Conservation (phyloP, 2,113 vertebrate species). For the Pyrgilauda ruficollis region DNA sequence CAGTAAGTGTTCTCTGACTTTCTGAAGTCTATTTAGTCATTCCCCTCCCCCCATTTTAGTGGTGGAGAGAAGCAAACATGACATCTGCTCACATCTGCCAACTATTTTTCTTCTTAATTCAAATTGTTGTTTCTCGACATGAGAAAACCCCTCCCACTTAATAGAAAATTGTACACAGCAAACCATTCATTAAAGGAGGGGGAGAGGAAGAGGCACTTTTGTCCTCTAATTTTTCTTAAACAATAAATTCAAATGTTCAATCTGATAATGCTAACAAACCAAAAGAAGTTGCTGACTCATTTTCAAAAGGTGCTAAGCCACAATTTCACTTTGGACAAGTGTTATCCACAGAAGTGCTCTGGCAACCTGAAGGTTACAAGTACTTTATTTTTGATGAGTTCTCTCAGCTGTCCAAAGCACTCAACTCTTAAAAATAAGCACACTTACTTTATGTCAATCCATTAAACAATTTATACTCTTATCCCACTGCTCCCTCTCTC, state of each 20-base stretch:
- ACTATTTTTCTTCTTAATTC: neutral
- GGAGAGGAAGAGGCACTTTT: neutral
- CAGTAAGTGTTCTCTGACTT: neutral
- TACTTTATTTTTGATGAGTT: neutral
- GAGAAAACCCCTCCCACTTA: constrained; percentile 1
- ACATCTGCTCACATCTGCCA: constrained; percentile 32
- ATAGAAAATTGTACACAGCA: neutral
- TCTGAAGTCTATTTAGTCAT: neutral
- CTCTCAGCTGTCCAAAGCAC: neutral
- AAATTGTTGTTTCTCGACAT: neutral
- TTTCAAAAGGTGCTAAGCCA: constrained; percentile 35
- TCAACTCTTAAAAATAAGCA: neutral
- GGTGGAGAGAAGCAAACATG: neutral
- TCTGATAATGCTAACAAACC: neutral
- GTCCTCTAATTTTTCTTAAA: neutral
- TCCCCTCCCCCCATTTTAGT: neutral
- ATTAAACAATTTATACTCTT: neutral
- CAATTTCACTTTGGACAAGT: constrained; percentile 9
- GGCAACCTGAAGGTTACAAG: neutral
- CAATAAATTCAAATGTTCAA: neutral
- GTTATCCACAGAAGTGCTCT: neutral
- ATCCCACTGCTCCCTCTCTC: neutral
- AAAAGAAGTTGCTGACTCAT: constrained; percentile 26
- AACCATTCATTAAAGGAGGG: neutral
- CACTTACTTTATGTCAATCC: neutral